Evolutionary conservation across 2,888 invertebrate genomes (phyloP), one percentile per base, ranked within the genome.

Genomic region (Nasonia oneida): DNA sequence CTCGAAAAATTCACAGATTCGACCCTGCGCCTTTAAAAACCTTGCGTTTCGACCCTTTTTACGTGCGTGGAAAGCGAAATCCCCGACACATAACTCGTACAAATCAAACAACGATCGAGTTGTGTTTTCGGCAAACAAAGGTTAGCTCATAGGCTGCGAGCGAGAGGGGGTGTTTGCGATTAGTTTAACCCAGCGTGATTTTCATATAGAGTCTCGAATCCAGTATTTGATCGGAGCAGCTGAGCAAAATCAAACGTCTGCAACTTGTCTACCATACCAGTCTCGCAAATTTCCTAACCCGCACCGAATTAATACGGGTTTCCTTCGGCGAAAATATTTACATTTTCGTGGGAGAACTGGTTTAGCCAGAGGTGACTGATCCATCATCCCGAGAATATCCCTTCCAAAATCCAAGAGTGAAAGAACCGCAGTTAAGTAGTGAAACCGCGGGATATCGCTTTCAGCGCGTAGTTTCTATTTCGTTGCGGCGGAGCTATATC

Each of bases 381-480:
- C 57, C 23, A 61, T 61, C 57, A 61, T 61, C 57, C 23, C n/a
- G 39, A 57, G 14, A 61, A 75, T 33, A 64, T 50, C 23, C 37
- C 39, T 50, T 47, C 74, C 50, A 77, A 77, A 70, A 77, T 71
- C 57, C 42, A 77, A 67, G 57, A 50, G 77, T 76, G 83, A 77
- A 83, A 83, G 77, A 77, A 70, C 67, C 76, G 50, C n/a, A 37
- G 10, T 29, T 29, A 29, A 12, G 15, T 23, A 76, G 75, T 47
- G 61, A 75, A 50, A 50, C 64, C 12, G 23, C 53, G 39, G 33
- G 42, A 29, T 37, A 37, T 67, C 75, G n/a, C 12, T 42, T 71
- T 37, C 77, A 61, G 33, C 67, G 67, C 33, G 29, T 78, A 84
- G 83, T 84, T 83, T 79, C 74, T 78, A 84, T 74, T 84, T 83